Evolutionary conservation across 1,140 invertebrate genomes (phyloP).

Genomic region (Drosophila ogumai): DNA sequence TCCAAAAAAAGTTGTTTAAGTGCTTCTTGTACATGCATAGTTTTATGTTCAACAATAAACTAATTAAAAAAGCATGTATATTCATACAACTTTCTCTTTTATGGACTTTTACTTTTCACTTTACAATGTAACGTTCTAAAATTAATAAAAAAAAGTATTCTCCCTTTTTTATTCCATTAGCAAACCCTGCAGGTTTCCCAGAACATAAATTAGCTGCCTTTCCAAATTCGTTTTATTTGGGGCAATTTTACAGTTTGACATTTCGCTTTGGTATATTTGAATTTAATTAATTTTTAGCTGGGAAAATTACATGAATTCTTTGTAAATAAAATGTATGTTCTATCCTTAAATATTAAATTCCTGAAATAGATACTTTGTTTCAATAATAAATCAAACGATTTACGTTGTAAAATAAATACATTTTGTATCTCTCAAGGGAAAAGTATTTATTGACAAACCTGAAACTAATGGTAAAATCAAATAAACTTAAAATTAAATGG

Average conservation of each 20-base stretch:
- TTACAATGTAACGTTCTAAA: not conserved
- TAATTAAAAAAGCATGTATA: not conserved
- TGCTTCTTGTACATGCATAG: not conserved
- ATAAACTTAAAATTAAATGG: not conserved
- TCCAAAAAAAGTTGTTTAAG: not conserved
- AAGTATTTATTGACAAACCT: no score
- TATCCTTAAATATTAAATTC: not conserved
- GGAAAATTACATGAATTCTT: not conserved
- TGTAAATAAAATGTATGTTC: not conserved
- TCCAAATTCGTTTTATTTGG: conserved; percentile 5
- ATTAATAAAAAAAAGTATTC: not conserved
- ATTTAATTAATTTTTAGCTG: not conserved
- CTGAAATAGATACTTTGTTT: no score
- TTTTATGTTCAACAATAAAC: not conserved
- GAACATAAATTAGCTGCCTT: conserved; percentile 5
- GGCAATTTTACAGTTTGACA: not conserved
- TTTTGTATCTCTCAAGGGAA: not conserved
- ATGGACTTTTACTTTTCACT: not conserved
- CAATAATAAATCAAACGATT: not conserved
- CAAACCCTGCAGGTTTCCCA: not conserved
- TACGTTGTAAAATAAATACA: not conserved
- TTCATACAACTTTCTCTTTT: not conserved
- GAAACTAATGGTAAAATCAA: not conserved
- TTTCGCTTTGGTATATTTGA: not conserved
- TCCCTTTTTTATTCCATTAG: not conserved